These are phyloP conservation scores for Odontomachus brunneus DNA, from an alignment of 1,140 invertebrate genomes.

Conservation along the genomic window DNA sequence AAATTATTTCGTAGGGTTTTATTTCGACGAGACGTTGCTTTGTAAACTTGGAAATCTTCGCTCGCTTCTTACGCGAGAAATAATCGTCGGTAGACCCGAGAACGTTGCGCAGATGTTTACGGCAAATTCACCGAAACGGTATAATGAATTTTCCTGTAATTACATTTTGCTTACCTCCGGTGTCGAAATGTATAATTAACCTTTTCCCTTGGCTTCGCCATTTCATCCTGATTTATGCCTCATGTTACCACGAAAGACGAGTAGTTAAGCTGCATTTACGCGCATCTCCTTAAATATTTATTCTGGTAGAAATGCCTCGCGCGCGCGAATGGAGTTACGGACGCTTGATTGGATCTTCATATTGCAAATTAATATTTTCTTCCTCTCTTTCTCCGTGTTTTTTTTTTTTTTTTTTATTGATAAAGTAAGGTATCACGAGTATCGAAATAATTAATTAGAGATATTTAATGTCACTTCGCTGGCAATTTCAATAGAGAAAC, in stretches of 20 bases:
- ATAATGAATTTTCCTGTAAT: conserved; percentile 50
- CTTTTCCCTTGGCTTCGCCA: conserved; percentile 31
- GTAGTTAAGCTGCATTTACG: conserved; percentile 30
- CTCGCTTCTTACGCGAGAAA: no score
- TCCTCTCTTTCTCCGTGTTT: conserved; percentile 10
- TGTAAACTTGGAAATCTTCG: no score
- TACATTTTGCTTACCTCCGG: conserved; percentile 21
- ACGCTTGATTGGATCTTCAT: conserved; percentile 64
- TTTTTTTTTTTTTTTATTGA: conserved; percentile 63
- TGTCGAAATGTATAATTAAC: conserved; percentile 56
- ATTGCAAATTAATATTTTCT: conserved; percentile 36
- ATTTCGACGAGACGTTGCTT: no score
- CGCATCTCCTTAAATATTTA: conserved; percentile 58
- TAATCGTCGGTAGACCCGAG: not conserved
- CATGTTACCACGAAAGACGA: conserved; percentile 39
- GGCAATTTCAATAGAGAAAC: no score
- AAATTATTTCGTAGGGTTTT: no score
- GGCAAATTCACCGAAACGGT: conserved; percentile 14
- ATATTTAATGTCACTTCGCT: no score
- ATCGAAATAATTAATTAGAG: conserved; percentile 29
- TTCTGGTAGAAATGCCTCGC: conserved; percentile 53
- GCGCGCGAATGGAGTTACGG: conserved; percentile 52
- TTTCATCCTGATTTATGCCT: conserved; percentile 49
- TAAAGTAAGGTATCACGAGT: conserved; percentile 50
- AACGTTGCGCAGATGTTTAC: not conserved